A percentile compares a stretch with the other conserved stretches of the same genome.
phyloP scores from a whole-genome alignment of 2,113 vertebrate species.

The Paradoxurus hermaphroditus region DNA sequence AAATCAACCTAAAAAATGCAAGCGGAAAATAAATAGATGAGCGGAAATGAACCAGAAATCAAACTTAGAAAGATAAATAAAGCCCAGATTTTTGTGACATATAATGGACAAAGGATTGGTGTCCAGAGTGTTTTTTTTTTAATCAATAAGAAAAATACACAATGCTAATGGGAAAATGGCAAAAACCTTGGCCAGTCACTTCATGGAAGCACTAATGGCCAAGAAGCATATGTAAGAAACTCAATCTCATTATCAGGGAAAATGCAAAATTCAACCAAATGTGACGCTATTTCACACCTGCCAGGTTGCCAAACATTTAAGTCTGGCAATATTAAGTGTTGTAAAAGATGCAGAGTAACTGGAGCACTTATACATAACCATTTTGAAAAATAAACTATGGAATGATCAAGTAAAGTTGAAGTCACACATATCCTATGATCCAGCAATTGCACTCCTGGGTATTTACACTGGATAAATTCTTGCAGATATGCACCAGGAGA shows the following conservation, averaged over 20 bases:
- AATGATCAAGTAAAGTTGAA: not conserved
- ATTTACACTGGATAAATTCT: not conserved
- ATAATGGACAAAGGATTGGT: not conserved
- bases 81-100: not conserved
- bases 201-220: not conserved
- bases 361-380: not conserved
- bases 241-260: not conserved
- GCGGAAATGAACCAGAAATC: not conserved
- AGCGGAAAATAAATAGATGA: not conserved
- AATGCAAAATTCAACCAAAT: not conserved
- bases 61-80: not conserved
- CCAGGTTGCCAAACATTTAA: not conserved
- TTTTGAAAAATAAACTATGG: not conserved
- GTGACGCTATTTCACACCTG: not conserved
- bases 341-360: not conserved
- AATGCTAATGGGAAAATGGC: not conserved
- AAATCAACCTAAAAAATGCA: not conserved
- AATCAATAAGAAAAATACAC: not conserved
- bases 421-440: not conserved
- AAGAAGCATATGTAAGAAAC: not conserved
- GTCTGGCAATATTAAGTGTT: not conserved
- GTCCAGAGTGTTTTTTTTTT: not conserved
- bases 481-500: not conserved
- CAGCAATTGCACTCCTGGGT: not conserved
- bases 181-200: not conserved